A percentile compares a stretch with the other conserved stretches of the same genome.
Conservation (phyloP, 2,888 invertebrate species). For the Lissocephala sabroskyi region DNA sequence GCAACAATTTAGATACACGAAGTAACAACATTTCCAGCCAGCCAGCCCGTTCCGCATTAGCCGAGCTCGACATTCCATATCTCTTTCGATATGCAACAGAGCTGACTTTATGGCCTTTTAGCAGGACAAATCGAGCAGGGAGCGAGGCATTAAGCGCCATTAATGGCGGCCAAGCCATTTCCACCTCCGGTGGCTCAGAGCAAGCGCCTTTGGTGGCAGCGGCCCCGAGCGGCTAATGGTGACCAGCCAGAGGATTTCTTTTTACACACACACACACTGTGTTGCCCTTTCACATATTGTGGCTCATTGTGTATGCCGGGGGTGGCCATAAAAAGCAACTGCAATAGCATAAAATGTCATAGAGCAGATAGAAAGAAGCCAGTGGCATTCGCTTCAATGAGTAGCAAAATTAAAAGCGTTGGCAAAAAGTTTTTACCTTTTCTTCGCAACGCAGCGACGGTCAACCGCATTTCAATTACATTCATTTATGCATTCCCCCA, state of each 20-base stretch:
- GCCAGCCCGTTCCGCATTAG: constrained; percentile 14
- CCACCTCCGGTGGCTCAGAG: too few species aligned
- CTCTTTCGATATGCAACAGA: constrained; percentile 40
- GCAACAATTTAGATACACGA: constrained; percentile 58
- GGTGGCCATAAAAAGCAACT: neutral
- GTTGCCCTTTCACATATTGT: too few species aligned
- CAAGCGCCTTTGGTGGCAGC: too few species aligned
- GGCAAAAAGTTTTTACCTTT: too few species aligned
- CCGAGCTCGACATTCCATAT: constrained; percentile 24
- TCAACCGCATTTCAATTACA: too few species aligned
- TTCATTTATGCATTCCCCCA: too few species aligned
- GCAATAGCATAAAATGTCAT: too few species aligned
- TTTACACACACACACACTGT: neutral
- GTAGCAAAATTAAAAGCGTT: neutral
- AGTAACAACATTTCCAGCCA: constrained; percentile 6
- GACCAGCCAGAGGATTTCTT: neutral
- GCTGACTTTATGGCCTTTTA: constrained; percentile 36
- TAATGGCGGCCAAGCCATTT: constrained; percentile 40
- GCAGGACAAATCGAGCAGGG: constrained; percentile 17
- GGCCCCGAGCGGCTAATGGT: constrained; percentile 1
- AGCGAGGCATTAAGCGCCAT: constrained; percentile 52
- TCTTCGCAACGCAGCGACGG: too few species aligned
- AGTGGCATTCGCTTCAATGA: neutral
- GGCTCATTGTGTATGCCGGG: too few species aligned
- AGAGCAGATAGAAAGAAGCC: neutral